A percentile compares a stretch with the other conserved stretches of the same genome.
Conservation (phyloP, 2,888 invertebrate genomes). For the Halocaridina rubra region DNA sequence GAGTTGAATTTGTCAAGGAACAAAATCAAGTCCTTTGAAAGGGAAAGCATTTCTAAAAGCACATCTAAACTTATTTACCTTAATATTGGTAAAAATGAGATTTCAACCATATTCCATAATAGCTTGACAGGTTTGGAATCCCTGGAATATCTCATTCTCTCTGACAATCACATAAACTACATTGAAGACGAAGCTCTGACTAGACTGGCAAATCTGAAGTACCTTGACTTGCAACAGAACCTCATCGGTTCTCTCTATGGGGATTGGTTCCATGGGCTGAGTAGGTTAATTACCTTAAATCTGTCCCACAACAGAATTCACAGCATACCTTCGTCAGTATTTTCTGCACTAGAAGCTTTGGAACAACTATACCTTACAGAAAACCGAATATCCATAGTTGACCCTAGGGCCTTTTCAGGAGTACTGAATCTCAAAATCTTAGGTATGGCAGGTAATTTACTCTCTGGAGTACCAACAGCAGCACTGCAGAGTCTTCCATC, state of each 20-base stretch:
- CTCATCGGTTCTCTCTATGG: constrained; percentile 67
- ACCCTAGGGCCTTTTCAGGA: constrained; percentile 67
- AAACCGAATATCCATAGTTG: constrained; percentile 67
- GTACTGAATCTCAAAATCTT: constrained; percentile 66
- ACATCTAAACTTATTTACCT: constrained; percentile 67
- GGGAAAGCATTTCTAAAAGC: constrained; percentile 67
- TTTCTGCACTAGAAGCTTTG: constrained; percentile 66
- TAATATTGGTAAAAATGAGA: constrained; percentile 68
- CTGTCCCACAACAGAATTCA: constrained; percentile 67
- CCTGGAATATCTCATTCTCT: constrained; percentile 67
- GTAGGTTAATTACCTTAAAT: constrained; percentile 66
- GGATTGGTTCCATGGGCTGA: constrained; percentile 68
- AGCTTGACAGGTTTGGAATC: constrained; percentile 68
- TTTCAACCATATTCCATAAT: constrained; percentile 67
- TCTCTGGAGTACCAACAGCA: constrained; percentile 62
- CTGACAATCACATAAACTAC: constrained; percentile 67
- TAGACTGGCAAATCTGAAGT: constrained; percentile 67
- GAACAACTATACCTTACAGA: constrained; percentile 65
- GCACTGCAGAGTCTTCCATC: constrained; percentile 51
- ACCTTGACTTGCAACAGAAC: constrained; percentile 68
- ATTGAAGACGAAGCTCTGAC: constrained; percentile 69
- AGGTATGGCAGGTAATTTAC: constrained; percentile 64
- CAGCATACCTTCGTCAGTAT: constrained; percentile 66
- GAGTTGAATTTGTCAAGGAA: constrained; percentile 69
- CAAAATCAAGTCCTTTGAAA: constrained; percentile 67